These are phyloP conservation scores for Pedetes capensis DNA, from an alignment of 2,113 vertebrate species.

Conservation along the genomic window DNA sequence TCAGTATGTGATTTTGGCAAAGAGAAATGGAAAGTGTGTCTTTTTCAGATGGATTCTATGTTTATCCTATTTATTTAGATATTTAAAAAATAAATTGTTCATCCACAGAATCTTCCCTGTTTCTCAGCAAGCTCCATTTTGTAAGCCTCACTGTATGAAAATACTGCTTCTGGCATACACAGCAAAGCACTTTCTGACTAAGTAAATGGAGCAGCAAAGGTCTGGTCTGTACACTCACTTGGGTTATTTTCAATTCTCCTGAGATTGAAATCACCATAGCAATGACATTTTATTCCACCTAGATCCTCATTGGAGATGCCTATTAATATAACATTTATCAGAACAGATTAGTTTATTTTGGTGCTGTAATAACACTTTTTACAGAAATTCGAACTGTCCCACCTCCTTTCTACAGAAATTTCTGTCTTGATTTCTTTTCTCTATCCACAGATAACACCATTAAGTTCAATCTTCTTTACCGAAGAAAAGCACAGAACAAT, in stretches of 20 bases:
- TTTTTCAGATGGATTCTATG: conserved; percentile 70
- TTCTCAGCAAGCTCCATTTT: conserved; percentile 55
- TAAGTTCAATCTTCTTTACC: background rate
- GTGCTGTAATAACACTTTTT: conserved; percentile 60
- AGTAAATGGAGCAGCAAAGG: conserved; percentile 67
- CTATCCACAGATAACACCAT: background rate
- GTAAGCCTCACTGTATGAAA: conserved; percentile 42
- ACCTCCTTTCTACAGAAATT: conserved; percentile 30
- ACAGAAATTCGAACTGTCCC: conserved; percentile 30
- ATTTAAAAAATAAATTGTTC: conserved; percentile 51
- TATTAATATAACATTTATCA: conserved; percentile 77
- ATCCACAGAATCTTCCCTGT: conserved; percentile 42
- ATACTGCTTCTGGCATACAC: conserved; percentile 4
- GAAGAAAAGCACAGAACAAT: background rate
- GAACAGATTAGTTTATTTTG: conserved; percentile 68
- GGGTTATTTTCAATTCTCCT: conserved; percentile 68
- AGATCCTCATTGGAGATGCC: conserved; percentile 61
- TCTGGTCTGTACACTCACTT: conserved; percentile 62
- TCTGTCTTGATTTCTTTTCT: conserved; percentile 12
- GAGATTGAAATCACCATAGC: conserved; percentile 75
- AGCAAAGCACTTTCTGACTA: conserved; percentile 58
- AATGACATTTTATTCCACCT: conserved; percentile 78
- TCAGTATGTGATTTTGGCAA: conserved; percentile 66
- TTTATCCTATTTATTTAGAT: conserved; percentile 69
- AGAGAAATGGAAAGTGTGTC: conserved; percentile 74